These are phyloP conservation scores for Trididemnum miniatum DNA, from an alignment of 23 tunicate genomes.

Conservation along the genomic window DNA sequence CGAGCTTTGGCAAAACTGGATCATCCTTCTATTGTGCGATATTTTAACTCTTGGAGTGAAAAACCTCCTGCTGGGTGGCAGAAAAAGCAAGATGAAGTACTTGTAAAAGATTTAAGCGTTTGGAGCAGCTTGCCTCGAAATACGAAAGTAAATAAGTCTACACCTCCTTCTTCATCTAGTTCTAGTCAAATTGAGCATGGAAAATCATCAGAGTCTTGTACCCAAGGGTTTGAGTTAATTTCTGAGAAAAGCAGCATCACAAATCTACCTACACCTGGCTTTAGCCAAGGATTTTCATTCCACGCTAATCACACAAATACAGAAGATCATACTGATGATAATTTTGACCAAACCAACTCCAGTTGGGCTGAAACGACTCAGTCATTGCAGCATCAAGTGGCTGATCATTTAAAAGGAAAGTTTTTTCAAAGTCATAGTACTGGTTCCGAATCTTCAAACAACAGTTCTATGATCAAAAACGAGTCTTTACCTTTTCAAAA, in stretches of 20 bases:
- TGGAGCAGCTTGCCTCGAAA: slow-evolving; percentile 14
- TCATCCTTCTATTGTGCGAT: slow-evolving; percentile 81
- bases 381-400: no score
- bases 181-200: background rate
- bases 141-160: background rate
- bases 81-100: slow-evolving; percentile 43
- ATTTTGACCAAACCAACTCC: background rate
- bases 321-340: background rate
- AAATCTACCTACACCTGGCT: background rate
- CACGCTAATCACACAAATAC: background rate
- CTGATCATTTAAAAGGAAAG: slow-evolving; percentile 21
- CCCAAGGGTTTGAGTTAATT: background rate
- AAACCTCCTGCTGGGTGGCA: slow-evolving; percentile 95
- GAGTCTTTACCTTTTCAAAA: slow-evolving; percentile 46
- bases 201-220: background rate
- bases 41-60: slow-evolving; percentile 91
- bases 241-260: background rate
- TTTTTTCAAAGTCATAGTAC: slow-evolving; percentile 28
- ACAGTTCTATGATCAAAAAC: background rate
- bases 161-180: background rate
- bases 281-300: background rate
- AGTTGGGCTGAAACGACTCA: slow-evolving; percentile 6
- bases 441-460: slow-evolving; percentile 1
- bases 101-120: slow-evolving; percentile 28
- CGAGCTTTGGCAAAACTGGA: slow-evolving; percentile 82